A percentile compares a stretch with the other conserved stretches of the same genome.
Conservation (phyloP, 64 coral and sea anemone genomes). For the Actinia equina region DNA sequence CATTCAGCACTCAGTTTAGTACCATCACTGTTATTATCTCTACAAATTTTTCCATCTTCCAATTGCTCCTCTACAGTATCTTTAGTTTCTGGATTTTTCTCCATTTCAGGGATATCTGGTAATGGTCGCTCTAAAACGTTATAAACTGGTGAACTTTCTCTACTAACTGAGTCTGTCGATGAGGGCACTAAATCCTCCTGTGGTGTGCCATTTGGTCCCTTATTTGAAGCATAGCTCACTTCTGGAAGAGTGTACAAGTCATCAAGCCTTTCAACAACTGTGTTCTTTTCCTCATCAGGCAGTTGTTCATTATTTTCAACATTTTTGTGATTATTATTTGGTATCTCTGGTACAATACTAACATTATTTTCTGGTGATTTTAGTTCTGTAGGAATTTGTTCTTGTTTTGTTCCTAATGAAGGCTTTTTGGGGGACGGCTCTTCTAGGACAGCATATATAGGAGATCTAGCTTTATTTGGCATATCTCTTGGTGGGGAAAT, state of each 20-base stretch:
- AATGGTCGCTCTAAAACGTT: conserved; percentile 29
- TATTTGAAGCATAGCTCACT: neutral
- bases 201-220: neutral
- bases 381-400: neutral
- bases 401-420: neutral
- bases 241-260: neutral
- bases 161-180: neutral
- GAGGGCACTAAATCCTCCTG: neutral
- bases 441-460: conserved; percentile 39
- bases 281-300: neutral
- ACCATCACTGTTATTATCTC: neutral
- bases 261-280: neutral
- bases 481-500: neutral
- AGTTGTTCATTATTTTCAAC: neutral
- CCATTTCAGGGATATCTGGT: neutral
- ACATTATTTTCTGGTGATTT: neutral
- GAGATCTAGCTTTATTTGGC: conserved; percentile 1
- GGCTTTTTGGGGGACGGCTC: neutral
- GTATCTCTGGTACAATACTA: neutral
- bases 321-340: neutral
- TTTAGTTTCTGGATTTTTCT: neutral
- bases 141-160: neutral
- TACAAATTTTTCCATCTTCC: neutral
- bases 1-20: neutral
- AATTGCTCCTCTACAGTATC: neutral